Percentiles rank a stretch among this genome's conserved stretches.
Conservation (phyloP, 2,113 vertebrate genomes). For the Tonatia bakeri region DNA sequence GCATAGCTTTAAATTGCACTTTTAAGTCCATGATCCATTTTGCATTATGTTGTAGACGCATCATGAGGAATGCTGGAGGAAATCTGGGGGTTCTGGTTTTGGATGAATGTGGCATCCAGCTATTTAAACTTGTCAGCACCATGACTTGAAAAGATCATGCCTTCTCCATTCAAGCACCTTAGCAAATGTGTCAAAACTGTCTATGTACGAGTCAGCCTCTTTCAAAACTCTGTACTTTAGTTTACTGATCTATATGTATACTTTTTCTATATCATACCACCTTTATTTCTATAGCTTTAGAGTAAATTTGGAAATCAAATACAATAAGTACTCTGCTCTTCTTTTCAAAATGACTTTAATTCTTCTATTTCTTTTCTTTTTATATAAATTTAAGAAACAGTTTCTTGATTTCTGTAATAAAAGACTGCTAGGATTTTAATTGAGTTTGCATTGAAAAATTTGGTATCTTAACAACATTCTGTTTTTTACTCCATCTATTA, state of each 20-base stretch:
- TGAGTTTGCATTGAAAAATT: neutral
- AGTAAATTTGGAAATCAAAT: neutral
- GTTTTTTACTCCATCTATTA: neutral
- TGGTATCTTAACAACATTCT: neutral
- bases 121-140: neutral
- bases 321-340: neutral
- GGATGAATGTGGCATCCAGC: neutral
- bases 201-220: neutral
- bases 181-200: neutral
- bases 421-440: neutral
- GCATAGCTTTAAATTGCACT: neutral
- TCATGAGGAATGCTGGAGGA: neutral
- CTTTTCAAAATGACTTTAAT: neutral
- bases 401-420: neutral
- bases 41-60: neutral
- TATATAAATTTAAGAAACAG: neutral
- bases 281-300: neutral
- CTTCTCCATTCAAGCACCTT: neutral
- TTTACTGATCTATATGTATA: neutral
- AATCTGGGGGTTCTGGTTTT: neutral
- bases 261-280: neutral
- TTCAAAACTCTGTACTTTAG: neutral
- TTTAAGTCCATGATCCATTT: neutral
- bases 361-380: neutral
- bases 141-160: neutral